Evolutionary conservation across 2,797 vertebrate species (phyloP), one percentile per base, ranked within the genome.

Genomic region (Allobates femoralis): DNA sequence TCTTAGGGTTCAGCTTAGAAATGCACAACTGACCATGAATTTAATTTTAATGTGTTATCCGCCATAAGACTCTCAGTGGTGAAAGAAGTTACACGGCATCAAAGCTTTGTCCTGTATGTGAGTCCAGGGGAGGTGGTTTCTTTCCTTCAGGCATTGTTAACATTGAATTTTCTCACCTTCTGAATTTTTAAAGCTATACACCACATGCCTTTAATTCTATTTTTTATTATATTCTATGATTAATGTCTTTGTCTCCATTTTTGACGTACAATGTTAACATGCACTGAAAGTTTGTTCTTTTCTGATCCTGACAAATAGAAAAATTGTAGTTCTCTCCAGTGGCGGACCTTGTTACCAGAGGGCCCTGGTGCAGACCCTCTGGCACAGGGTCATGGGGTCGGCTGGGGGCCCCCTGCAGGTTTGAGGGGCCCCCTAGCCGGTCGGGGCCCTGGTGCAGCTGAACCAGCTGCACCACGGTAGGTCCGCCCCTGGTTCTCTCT

Each of bases 21-120:
- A 84, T 76, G 26, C 53, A 28, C 26, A 76, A 56, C 4, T 76
- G 71, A 64, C 71, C 71, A 64, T 84, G 56, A 62, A 46, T 51
- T 76, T 64, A n/a, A 75, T 23, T 32, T 26, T 60, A 58, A 83
- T 62, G 16, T 64, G 30, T 75, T 73, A 37, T 73, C 10, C 53
- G 15, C 50, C 28, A 51, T 84, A 23, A 56, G 55, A 19, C 55
- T 32, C 58, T 64, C 50, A 55, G 34, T 58, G 34, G 37, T 58
- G 53, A 75, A 64, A 30, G 12, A 62, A 62, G 26, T 58, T 76
- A 64, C 46, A 76, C 16, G 5, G 41, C 60, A 51, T 50, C 58
- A 21, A 23, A 28, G 62, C 41, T 66, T 81, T 51, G 30, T 64
- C 41, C 28, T 64, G n/a, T 50, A 50, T 50, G 34, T 51, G 41